Conservation (phyloP, 2,888 invertebrate species). For the Cryptophagus acutangulus region DNA sequence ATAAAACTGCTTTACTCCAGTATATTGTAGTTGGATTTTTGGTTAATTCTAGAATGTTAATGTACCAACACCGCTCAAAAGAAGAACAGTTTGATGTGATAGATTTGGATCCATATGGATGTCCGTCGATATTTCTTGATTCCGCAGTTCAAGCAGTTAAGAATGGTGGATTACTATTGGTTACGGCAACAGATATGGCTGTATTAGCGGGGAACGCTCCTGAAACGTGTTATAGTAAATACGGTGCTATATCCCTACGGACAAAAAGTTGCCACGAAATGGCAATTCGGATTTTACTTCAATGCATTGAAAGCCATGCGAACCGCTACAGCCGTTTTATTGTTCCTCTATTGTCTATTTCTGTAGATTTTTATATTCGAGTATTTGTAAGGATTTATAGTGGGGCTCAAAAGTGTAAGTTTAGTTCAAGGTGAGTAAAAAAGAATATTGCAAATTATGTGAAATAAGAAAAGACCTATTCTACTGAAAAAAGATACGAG, state of each 20-base stretch:
- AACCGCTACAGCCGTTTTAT: slow-evolving; percentile 91
- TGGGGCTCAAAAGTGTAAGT: slow-evolving; percentile 80
- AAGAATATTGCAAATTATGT: too few species aligned
- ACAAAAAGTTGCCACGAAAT: slow-evolving; percentile 92
- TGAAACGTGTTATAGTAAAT: slow-evolving; percentile 89
- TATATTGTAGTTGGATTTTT: too few species aligned
- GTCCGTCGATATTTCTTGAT: slow-evolving; percentile 88
- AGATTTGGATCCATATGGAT: slow-evolving; percentile 97
- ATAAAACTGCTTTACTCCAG: too few species aligned
- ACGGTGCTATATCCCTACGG: slow-evolving; percentile 84
- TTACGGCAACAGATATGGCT: slow-evolving; percentile 98
- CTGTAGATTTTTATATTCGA: slow-evolving; percentile 94
- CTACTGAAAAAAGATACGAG: too few species aligned
- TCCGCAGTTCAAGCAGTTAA: slow-evolving; percentile 76
- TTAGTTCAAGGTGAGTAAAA: slow-evolving; percentile 68
- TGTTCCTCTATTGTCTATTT: slow-evolving; percentile 82
- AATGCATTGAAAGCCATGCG: slow-evolving; percentile 86
- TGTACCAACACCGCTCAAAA: slow-evolving; percentile 69
- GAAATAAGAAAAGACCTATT: too few species aligned
- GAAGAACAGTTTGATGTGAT: slow-evolving; percentile 77
- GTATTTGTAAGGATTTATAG: slow-evolving; percentile 83
- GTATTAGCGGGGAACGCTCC: slow-evolving; percentile 92
- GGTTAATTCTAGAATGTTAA: slow-evolving; percentile 72
- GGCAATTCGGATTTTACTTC: slow-evolving; percentile 88
- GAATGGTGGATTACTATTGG: slow-evolving; percentile 81